Evolutionary conservation across 2,797 vertebrate species (phyloP), one percentile per base, ranked within the genome.

Genomic region (Sphenodon punctatus): DNA sequence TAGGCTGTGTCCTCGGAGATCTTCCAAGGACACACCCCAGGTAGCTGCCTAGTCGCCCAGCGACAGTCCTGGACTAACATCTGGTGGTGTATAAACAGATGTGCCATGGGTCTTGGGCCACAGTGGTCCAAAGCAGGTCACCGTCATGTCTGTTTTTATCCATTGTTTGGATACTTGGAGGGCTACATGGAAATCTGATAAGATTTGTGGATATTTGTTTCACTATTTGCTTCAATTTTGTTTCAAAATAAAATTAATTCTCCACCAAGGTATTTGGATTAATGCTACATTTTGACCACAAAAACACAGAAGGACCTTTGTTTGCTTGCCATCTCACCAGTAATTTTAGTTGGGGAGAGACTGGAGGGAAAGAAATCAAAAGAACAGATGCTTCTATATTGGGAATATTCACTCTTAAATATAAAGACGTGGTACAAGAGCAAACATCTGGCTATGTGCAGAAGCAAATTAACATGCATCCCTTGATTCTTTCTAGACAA

Each of bases 401-500:
- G 81, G 63, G 27, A 92, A 80, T 76, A 53, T 10, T 17, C 15
- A 69, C 45, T 76, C 83, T 49, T 41, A 88, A 87, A 89, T 67
- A 23, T 30, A 90, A 84, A 78, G 12, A 67, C 42, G 88, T 83
- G 34, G 34, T 92, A 85, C 16, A 74, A 77, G 74, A 36, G 25
- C 13, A 75, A 91, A 86, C 48, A 89, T 80, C 80, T 76, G 64
- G 32, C 79, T 72, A 39, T 71, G 25, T 65, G 59, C 43, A 66
- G 85, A 84, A 69, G 38, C 34, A 85, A 25, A 63, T 85, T 88
- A 85, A 61, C 61, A 30, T 75, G 25, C 61, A 84, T 70, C 55
- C 76, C 64, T 88, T 91, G 66, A 67, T 81, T 76, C 75, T n/a
- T 86, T 76, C 75, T 60, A 20, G 90, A 67, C 69, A 80, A 22